phyloP scores from a whole-genome alignment of 2,888 invertebrate genomes.

The Trichopria drosophilae region DNA sequence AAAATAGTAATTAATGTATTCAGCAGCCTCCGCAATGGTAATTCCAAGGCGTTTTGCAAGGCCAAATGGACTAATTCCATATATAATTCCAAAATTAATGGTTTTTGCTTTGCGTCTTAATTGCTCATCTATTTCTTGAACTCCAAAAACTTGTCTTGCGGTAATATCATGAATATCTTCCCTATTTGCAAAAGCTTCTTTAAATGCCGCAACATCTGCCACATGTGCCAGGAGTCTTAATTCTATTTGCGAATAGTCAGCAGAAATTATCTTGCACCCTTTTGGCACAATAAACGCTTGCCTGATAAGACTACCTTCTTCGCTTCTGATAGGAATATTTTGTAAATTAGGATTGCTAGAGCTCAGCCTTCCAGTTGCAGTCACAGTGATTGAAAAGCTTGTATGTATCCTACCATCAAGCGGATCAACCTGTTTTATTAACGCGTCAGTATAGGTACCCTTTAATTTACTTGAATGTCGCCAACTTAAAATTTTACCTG shows the following conservation, averaged over 20 bases:
- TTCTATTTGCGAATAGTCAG: conserved; percentile 29
- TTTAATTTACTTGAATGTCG: conserved; percentile 26
- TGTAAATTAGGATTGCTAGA: conserved; percentile 25
- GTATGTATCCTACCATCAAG: conserved; percentile 22
- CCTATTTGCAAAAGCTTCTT: conserved; percentile 19
- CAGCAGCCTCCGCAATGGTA: conserved; percentile 23
- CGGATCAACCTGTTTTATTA: conserved; percentile 19
- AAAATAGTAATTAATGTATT: conserved; percentile 28
- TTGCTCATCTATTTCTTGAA: conserved; percentile 25
- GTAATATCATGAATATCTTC: conserved; percentile 21
- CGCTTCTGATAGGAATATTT: conserved; percentile 23
- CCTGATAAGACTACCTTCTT: conserved; percentile 23
- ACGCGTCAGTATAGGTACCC: conserved; percentile 23
- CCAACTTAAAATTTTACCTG: conserved; percentile 23
- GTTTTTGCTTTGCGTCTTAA: conserved; percentile 26
- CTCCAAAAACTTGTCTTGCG: conserved; percentile 22
- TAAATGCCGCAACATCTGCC: conserved; percentile 19
- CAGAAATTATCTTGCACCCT: conserved; percentile 20
- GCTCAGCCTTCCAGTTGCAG: conserved; percentile 26
- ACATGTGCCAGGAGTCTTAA: conserved; percentile 21
- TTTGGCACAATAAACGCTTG: conserved; percentile 24
- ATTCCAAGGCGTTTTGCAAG: conserved; percentile 26
- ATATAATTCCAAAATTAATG: conserved; percentile 27
- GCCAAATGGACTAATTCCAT: conserved; percentile 26
- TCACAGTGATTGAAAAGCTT: conserved; percentile 18